phyloP scores from a whole-genome alignment of 2,888 invertebrate genomes.

The Rhogogaster chlorosoma region DNA sequence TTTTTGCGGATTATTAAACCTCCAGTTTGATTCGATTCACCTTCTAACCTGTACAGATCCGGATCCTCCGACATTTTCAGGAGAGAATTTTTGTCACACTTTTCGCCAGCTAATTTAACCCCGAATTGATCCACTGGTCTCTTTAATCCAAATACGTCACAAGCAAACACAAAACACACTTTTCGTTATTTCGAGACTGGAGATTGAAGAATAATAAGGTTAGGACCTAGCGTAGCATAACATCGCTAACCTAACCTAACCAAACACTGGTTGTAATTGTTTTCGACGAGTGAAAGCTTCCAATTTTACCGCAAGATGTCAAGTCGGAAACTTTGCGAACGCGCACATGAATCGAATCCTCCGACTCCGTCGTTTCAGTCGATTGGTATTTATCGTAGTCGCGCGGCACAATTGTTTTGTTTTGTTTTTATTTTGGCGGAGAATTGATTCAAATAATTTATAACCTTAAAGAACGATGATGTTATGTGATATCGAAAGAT shows the following conservation, averaged over 20 bases:
- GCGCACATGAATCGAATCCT: no score
- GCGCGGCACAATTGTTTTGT: constrained; percentile 9
- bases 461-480: not conserved
- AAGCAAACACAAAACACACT: not conserved
- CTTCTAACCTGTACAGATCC: constrained; percentile 78
- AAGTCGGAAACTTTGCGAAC: not conserved
- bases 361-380: no score
- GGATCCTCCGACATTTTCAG: constrained; percentile 61
- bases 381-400: no score
- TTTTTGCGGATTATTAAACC: constrained; percentile 78
- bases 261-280: not conserved
- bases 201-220: not conserved
- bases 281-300: not conserved
- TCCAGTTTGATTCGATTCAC: constrained; percentile 71
- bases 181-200: not conserved
- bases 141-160: not conserved
- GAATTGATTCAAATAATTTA: not conserved
- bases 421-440: not conserved
- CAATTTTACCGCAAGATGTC: not conserved
- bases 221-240: not conserved
- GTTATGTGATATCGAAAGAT: not conserved
- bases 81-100: not conserved
- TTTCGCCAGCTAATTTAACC: not conserved
- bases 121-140: not conserved
- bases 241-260: not conserved